A percentile compares a stretch with the other conserved stretches of the same genome.
Conservation (phyloP, 2,888 invertebrate genomes). For the Metalampra italica region DNA sequence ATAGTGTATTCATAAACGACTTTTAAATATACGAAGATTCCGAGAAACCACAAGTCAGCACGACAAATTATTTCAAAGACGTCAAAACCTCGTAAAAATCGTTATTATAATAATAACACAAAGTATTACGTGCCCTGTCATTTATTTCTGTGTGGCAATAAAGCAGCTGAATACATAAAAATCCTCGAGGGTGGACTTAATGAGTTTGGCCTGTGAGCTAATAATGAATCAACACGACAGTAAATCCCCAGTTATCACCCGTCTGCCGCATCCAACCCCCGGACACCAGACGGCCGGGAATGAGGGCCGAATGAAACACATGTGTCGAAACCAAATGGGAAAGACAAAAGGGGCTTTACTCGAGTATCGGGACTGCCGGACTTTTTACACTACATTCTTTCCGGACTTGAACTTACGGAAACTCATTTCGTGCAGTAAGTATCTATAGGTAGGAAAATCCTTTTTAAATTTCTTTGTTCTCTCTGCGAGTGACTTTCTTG, state of each 20-base stretch:
- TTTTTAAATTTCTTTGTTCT: constrained; percentile 5
- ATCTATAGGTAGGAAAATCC: not conserved
- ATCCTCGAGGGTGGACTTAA: constrained; percentile 6
- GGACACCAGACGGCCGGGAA: not conserved
- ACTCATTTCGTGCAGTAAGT: constrained; percentile 8
- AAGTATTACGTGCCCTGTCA: not conserved
- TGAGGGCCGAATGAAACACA: constrained; percentile 10
- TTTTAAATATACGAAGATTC: too few relatives aligned
- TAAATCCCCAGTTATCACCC: constrained; percentile 10
- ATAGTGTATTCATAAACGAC: too few relatives aligned
- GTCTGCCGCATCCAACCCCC: not conserved
- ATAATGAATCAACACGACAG: constrained; percentile 13
- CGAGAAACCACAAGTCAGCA: too few relatives aligned
- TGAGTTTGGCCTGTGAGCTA: constrained; percentile 8
- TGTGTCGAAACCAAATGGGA: constrained; percentile 10
- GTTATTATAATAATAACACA: too few relatives aligned
- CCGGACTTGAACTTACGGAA: constrained; percentile 2
- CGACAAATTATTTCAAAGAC: too few relatives aligned
- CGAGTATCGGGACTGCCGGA: constrained; percentile 5
- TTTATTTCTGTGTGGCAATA: not conserved
- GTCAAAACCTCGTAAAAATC: too few relatives aligned
- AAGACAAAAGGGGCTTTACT: constrained; percentile 7
- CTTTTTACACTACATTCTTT: constrained; percentile 8
- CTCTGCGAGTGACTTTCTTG: not conserved
- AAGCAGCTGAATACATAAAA: not conserved